phyloP scores from a whole-genome alignment of 2,113 vertebrate species.

The Turdus rufiventris region DNA sequence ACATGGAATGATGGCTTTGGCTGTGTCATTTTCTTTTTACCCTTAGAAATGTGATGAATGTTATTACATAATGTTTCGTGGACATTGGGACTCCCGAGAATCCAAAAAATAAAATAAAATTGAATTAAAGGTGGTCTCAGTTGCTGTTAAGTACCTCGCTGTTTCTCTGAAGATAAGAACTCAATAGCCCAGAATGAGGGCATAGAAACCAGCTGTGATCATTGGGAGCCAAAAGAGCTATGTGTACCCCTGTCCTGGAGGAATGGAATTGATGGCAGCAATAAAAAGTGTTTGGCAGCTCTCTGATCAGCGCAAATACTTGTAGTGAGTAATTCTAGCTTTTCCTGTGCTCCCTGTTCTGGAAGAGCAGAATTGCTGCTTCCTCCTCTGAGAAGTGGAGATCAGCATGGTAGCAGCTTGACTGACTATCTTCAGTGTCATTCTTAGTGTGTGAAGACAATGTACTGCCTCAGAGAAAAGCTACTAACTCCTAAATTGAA shows the following conservation, averaged over 20 bases:
- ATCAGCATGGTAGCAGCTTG: not conserved
- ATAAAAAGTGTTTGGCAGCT: constrained; percentile 42
- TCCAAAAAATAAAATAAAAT: not conserved
- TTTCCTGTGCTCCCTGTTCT: constrained; percentile 21
- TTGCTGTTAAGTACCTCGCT: constrained; percentile 17
- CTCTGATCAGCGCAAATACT: constrained; percentile 13
- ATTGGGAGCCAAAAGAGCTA: constrained; percentile 6
- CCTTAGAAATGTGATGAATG: not conserved
- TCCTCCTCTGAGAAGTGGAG: not conserved
- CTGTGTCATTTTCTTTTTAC: not conserved
- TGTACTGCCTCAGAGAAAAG: constrained; percentile 1
- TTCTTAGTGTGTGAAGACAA: constrained; percentile 16
- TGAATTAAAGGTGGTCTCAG: not conserved
- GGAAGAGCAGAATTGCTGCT: constrained; percentile 14
- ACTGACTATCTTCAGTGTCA: not conserved
- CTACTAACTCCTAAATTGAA: not conserved
- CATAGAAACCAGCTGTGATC: constrained; percentile 13
- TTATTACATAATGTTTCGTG: not conserved
- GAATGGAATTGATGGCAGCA: constrained; percentile 39
- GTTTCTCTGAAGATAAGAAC: constrained; percentile 33
- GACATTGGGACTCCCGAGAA: not conserved
- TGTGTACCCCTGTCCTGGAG: not conserved
- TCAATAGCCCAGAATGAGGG: not conserved
- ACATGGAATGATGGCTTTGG: not conserved
- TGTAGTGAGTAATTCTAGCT: not conserved